Conservation (phyloP, 1,140 invertebrate species). For the Ladona fulva region DNA sequence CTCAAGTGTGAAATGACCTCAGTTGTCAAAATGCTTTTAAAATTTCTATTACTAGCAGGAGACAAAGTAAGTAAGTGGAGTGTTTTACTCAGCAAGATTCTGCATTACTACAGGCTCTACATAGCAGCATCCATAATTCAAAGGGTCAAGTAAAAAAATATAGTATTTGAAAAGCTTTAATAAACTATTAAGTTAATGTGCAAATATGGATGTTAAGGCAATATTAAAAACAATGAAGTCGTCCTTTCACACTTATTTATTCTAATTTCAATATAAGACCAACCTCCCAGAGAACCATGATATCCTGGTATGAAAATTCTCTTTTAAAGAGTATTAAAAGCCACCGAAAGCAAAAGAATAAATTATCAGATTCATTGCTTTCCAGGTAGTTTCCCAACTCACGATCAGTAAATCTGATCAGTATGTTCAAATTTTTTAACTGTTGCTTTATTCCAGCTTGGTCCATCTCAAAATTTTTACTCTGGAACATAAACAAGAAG, state of each 20-base stretch:
- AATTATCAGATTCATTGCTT: constrained; percentile 88
- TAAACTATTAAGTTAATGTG: too few species aligned
- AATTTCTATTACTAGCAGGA: too few species aligned
- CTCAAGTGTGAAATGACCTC: too few species aligned
- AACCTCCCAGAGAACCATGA: constrained; percentile 49
- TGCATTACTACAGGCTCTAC: too few species aligned
- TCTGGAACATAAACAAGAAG: constrained; percentile 42
- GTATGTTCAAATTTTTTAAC: constrained; percentile 69
- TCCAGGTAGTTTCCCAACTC: constrained; percentile 78
- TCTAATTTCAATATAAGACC: constrained; percentile 2
- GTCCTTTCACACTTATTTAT: not conserved
- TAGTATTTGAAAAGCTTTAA: too few species aligned
- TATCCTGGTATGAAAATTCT: constrained; percentile 64
- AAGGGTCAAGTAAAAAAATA: too few species aligned
- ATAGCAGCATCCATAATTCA: too few species aligned
- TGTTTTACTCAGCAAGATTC: too few species aligned
- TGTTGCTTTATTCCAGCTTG: constrained; percentile 96
- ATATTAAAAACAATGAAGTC: not conserved
- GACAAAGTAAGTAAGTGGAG: too few species aligned
- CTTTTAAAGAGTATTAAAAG: constrained; percentile 75
- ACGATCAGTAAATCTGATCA: constrained; percentile 75
- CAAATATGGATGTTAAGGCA: too few species aligned
- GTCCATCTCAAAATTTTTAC: constrained; percentile 94
- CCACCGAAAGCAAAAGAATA: constrained; percentile 98
- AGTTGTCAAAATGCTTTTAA: too few species aligned